Evolutionary conservation across 2,797 vertebrate species (phyloP).

Genomic region (Catostomus latipinnis): DNA sequence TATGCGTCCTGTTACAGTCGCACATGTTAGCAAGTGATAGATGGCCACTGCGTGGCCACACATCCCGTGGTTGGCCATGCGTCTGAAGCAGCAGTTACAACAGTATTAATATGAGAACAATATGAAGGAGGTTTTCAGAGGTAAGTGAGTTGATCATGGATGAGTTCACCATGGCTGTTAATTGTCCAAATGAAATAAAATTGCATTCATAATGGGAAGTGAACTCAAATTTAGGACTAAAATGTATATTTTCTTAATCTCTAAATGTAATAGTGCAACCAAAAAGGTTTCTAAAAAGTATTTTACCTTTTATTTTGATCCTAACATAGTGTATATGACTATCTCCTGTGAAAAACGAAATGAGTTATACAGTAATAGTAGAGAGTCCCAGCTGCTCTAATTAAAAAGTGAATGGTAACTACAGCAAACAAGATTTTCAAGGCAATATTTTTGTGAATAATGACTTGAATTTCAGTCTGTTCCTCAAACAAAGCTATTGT

Average conservation of each 20-base stretch:
- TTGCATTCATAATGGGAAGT: slow-evolving; percentile 34
- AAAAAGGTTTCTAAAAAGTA: too few relatives aligned
- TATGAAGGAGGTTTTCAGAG: slow-evolving; percentile 12
- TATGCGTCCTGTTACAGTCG: slow-evolving; percentile 53
- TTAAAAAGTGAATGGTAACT: too few relatives aligned
- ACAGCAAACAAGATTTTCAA: too few relatives aligned
- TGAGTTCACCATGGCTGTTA: not conserved
- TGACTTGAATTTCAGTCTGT: too few relatives aligned
- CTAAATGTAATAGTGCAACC: not conserved
- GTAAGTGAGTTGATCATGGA: not conserved
- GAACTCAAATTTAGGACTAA: slow-evolving; percentile 34
- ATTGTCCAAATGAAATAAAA: slow-evolving; percentile 13
- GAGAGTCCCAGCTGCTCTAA: too few relatives aligned
- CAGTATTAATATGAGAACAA: slow-evolving; percentile 13
- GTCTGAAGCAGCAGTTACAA: slow-evolving; percentile 39
- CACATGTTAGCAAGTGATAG: slow-evolving; percentile 56
- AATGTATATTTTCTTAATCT: not conserved
- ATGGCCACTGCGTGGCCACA: slow-evolving; percentile 51
- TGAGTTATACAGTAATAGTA: too few relatives aligned
- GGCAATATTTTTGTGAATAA: too few relatives aligned
- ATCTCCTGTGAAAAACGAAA: too few relatives aligned
- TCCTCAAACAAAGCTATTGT: too few relatives aligned
- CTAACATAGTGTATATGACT: too few relatives aligned
- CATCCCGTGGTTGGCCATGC: slow-evolving; percentile 54
- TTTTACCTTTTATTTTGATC: too few relatives aligned